Evolutionary conservation across 2,888 invertebrate genomes (phyloP), one percentile per base, ranked within the genome.

Genomic region (Hirtodrosophila duncani): DNA sequence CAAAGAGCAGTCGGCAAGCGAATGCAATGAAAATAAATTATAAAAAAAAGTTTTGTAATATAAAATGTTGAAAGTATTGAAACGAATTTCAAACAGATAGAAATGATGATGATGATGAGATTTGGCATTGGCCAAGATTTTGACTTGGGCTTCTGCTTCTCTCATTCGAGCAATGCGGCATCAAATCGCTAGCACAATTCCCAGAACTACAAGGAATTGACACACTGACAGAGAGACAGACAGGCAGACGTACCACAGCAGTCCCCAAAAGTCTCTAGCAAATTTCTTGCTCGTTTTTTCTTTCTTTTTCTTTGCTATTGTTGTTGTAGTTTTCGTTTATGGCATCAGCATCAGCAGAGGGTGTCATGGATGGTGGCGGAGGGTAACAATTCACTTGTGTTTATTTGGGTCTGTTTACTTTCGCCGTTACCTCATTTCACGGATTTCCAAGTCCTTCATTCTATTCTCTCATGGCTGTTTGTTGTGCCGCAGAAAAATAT

Each of bases 21-120:
- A 66, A 63, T 56, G 74, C 67, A 81, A 78, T 69, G 81, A 78
- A 75, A 81, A 75, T 78, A 75, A 81, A 78, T 81, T 81, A 75
- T 78, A 59, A 38, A 39, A 46, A 34, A 49, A 71, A 77, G 69
- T 74, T 74, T 77, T 80, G 63, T 68, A 68, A 77, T 77, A 77
- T 71, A 67, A 72, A 75, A 71, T 75, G n/a, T n/a, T n/a, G n/a
- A 79, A 71, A 57, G 38, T 48, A 51, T 57, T 57, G 50, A 41
- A 53, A 49, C 46, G 46, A 41, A 45, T 3, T 7, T 21, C n/a
- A 9, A 9, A 13, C 1, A 31, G 14, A 31, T 37, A 44, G 37
- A n/a, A 34, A 33, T 20, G 17, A 43, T 42, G 27, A 52, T 46
- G 43, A 44, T 43, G 39, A 46, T 46, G 29, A 34, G 59, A 48